Percentiles rank a stretch among this genome's conserved stretches.
These are phyloP conservation scores for Dipodomys spectabilis DNA, from an alignment of 2,113 vertebrate species.

Conservation along the genomic window DNA sequence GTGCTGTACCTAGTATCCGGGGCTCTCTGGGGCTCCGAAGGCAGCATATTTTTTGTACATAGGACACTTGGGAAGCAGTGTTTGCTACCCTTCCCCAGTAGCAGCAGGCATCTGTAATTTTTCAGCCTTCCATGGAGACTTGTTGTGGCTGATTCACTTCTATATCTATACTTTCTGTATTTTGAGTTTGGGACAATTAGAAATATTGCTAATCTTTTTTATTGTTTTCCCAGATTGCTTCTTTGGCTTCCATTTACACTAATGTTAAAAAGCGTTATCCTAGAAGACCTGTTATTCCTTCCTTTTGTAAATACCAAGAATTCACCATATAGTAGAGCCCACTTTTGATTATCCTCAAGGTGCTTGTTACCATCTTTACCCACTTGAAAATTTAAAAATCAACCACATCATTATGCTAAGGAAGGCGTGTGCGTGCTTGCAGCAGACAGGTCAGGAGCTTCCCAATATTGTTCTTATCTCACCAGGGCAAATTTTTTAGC, in stretches of 20 bases:
- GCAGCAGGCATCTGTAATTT: constrained; percentile 42
- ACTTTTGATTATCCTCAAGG: constrained; percentile 2
- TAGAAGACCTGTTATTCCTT: constrained; percentile 12
- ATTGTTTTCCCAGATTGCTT: constrained; percentile 18
- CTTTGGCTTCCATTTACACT: constrained; percentile 26
- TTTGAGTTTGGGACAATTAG: constrained; percentile 45
- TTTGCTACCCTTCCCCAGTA: constrained; percentile 55
- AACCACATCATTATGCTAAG: constrained; percentile 8
- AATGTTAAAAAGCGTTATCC: constrained; percentile 10
- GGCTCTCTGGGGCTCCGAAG: constrained; percentile 54
- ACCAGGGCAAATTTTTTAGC: not conserved
- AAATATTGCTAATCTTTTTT: constrained; percentile 45
- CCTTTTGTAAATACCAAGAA: constrained; percentile 27
- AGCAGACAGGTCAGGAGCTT: not conserved
- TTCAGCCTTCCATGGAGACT: constrained; percentile 35
- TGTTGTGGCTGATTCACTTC: constrained; percentile 12
- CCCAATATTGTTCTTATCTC: not conserved
- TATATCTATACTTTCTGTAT: not conserved
- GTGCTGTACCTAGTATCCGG: constrained; percentile 52
- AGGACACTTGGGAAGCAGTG: constrained; percentile 53
- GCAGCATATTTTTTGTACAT: not conserved
- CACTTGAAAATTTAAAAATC: constrained; percentile 55
- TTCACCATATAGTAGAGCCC: constrained; percentile 13
- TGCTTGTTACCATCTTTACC: not conserved
- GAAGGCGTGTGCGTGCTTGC: not conserved